Conservation (phyloP, 2,888 invertebrate genomes). For the Andrena dorsata region DNA sequence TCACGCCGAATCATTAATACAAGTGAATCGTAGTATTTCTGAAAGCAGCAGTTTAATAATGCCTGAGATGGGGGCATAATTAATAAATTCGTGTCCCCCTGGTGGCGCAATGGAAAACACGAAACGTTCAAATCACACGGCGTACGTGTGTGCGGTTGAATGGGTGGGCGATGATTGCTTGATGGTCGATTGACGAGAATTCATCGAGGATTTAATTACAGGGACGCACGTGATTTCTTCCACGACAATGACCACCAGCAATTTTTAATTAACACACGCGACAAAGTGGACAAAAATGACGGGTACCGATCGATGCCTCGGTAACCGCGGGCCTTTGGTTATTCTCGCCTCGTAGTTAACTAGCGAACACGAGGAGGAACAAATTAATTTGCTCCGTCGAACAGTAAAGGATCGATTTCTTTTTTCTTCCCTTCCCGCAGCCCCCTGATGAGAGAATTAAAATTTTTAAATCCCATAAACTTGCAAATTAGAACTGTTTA, state of each 20-base stretch:
- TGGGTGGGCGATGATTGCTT: conserved; percentile 55
- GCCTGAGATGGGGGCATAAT: conserved; percentile 30
- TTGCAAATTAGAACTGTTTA: neutral
- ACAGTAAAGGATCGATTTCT: conserved; percentile 43
- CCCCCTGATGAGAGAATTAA: conserved; percentile 8
- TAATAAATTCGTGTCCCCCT: conserved; percentile 42
- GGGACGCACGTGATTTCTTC: conserved; percentile 70
- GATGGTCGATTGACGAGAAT: conserved; percentile 64
- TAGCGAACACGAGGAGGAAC: conserved; percentile 53
- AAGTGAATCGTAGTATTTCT: conserved; percentile 23
- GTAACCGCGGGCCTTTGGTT: conserved; percentile 68
- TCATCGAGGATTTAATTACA: conserved; percentile 78
- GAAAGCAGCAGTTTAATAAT: conserved; percentile 46
- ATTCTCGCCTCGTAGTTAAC: conserved; percentile 60
- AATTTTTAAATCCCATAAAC: conserved; percentile 5
- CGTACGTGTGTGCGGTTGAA: conserved; percentile 14
- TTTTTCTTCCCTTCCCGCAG: conserved; percentile 1
- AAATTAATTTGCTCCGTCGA: conserved; percentile 62
- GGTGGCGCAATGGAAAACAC: conserved; percentile 35
- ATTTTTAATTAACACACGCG: conserved; percentile 80
- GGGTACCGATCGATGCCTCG: conserved; percentile 70
- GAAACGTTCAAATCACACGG: conserved; percentile 49
- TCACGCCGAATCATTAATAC: conserved; percentile 2
- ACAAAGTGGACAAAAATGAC: conserved; percentile 74
- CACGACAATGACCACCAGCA: conserved; percentile 77